Base-by-base conservation (phyloP, 2,797 vertebrate genomes). In the Tinamus major region DNA sequence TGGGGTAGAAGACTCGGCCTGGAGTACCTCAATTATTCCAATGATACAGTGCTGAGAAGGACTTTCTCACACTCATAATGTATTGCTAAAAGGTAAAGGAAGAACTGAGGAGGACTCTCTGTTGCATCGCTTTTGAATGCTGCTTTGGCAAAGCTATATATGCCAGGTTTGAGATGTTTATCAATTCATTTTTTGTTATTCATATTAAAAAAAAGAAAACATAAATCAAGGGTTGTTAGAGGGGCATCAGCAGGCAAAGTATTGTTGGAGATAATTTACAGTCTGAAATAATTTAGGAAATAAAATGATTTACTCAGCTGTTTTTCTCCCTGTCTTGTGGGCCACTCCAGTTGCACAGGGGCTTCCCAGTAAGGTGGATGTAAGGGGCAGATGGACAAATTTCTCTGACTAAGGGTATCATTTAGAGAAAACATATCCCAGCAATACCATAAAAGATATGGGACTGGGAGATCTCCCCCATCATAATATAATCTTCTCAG, bases 401-500 rank as follows among this genome's bases (percentile, higher is more conserved):
- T 42, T 70, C 10, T 21, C 18, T 39, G 12, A 39, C 3, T 6
- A 61, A 48, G 1, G 19, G 2, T 49, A 24, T 11, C 78, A 2
- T 61, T 71, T 27, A 11, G 27, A 68, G 79, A 53, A 80, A 58
- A 2, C n/a, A 1, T 41, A 24, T 64, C 15, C 9, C 64, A 61
- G 21, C 39, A 89, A 12, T 39, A 41, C 4, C 6, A 1, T 2
- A 24, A 49, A 49, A 49, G 12, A 26, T 7, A 15, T n/a, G 56
- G 29, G 23, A 3, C 1, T 48, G 24, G 8, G 20, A 78, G 29
- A 6, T 65, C 24, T 41, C 44, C 9, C 8, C 14, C 29, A 27
- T n/a, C 18, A 2, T 24, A 64, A 81, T 1, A 1, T 0, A 0
- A 2, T 48, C 13, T 37, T 67, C 46, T 82, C 3, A 37, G 17